Evolutionary conservation across 2,113 vertebrate genomes (phyloP).

Genomic region (Lycaon pictus): DNA sequence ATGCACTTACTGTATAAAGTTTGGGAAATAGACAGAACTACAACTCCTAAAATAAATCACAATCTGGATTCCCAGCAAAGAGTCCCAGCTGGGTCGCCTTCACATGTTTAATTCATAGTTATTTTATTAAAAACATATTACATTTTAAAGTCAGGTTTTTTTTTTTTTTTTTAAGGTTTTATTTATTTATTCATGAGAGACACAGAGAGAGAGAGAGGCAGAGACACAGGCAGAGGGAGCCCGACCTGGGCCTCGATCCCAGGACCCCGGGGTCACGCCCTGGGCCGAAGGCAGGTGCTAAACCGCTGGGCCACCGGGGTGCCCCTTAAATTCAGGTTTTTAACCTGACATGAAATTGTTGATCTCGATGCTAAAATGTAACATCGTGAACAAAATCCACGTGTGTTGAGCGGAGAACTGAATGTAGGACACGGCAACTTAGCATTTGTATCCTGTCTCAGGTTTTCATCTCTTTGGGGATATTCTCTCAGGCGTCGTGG

Average conservation of each 20-base stretch:
- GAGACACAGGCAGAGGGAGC: too few relatives aligned
- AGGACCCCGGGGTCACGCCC: too few relatives aligned
- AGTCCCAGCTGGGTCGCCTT: not conserved
- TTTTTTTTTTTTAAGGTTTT: too few relatives aligned
- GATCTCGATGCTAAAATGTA: not conserved
- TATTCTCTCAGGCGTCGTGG: not conserved
- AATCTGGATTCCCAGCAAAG: not conserved
- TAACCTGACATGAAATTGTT: not conserved
- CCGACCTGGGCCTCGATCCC: too few relatives aligned
- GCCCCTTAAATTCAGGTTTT: not conserved
- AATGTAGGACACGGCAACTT: not conserved
- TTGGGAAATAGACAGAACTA: constrained; percentile 6
- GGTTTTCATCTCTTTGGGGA: not conserved
- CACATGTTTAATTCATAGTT: not conserved
- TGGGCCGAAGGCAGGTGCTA: too few relatives aligned
- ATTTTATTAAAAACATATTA: not conserved
- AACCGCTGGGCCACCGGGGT: too few relatives aligned
- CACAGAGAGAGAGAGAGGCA: too few relatives aligned
- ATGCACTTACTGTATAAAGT: not conserved
- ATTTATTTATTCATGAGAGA: too few relatives aligned
- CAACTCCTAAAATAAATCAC: not conserved
- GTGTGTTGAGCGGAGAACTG: not conserved
- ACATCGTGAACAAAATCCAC: not conserved
- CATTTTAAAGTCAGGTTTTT: not conserved
- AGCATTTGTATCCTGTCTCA: not conserved